Conservation (phyloP, 23 tunicate species). For the Oikopleura albicans region DNA sequence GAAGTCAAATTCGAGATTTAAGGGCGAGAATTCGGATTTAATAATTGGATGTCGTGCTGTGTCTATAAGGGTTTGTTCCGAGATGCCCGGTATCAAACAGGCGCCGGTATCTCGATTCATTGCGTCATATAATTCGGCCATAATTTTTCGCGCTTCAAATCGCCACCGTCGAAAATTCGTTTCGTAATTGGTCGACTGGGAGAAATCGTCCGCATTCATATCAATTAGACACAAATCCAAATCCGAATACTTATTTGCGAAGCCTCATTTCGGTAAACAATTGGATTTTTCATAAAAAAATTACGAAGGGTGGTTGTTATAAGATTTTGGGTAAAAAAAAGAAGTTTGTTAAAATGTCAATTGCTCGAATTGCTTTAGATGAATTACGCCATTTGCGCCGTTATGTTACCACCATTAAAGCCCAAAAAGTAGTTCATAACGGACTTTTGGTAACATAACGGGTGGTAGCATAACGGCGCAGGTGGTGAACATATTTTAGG, state of each 20-base stretch:
- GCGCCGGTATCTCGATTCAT: neutral
- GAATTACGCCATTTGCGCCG: no score
- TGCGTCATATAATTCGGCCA: neutral
- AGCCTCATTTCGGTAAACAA: no score
- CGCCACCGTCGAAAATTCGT: neutral
- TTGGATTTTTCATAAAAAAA: no score
- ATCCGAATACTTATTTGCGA: slow-evolving; percentile 15
- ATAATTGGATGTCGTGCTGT: neutral
- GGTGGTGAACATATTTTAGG: no score
- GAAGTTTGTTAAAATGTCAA: no score
- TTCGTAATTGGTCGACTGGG: neutral
- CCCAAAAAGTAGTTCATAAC: no score
- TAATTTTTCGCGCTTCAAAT: neutral
- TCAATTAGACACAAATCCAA: slow-evolving; percentile 9
- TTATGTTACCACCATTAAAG: no score
- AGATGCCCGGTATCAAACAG: neutral
- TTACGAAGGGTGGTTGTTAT: no score
- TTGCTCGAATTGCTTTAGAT: no score
- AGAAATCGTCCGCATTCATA: neutral
- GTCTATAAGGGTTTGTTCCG: neutral
- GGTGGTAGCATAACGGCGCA: no score
- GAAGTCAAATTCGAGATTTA: slow-evolving; percentile 1
- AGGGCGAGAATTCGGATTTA: slow-evolving; percentile 8
- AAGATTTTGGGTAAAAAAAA: no score
- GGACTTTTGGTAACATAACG: no score